These are phyloP conservation scores for Bergia sp. DNA, from an alignment of 92 coral and sea anemone species.

Conservation along the genomic window DNA sequence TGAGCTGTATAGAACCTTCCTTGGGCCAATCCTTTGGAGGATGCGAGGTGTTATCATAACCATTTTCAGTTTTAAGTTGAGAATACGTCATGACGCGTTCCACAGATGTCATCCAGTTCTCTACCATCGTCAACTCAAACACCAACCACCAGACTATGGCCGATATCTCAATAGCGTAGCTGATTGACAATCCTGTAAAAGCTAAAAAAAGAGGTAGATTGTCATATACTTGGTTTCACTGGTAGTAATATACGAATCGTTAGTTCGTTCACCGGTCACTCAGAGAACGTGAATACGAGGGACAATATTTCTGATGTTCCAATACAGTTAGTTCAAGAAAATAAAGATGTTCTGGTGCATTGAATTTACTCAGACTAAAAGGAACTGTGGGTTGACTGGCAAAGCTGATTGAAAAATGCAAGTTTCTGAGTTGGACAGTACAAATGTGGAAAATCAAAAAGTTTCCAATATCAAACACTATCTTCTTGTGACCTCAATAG, in stretches of 20 bases:
- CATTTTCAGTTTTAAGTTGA: constrained; percentile 2
- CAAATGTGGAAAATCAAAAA: no score
- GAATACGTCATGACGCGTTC: constrained; percentile 40
- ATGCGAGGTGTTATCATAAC: constrained; percentile 29
- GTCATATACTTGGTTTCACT: no score
- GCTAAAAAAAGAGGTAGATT: not conserved
- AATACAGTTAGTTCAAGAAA: no score
- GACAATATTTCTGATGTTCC: not conserved
- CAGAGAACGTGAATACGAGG: not conserved
- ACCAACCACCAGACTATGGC: constrained; percentile 41
- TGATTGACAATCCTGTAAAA: constrained; percentile 31
- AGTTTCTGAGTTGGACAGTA: no score
- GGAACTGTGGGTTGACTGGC: no score
- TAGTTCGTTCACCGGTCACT: not conserved
- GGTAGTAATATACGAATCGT: not conserved
- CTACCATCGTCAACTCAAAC: constrained; percentile 30
- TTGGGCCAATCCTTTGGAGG: constrained; percentile 55
- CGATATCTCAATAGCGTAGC: constrained; percentile 41
- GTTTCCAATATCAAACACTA: no score
- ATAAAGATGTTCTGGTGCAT: no score
- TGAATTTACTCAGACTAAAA: no score
- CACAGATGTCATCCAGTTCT: constrained; percentile 44
- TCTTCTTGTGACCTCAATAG: no score
- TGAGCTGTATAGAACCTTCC: constrained; percentile 50
- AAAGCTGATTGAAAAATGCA: no score